Evolutionary conservation across 2,113 vertebrate species (phyloP).

Genomic region (Archilochus colubris): DNA sequence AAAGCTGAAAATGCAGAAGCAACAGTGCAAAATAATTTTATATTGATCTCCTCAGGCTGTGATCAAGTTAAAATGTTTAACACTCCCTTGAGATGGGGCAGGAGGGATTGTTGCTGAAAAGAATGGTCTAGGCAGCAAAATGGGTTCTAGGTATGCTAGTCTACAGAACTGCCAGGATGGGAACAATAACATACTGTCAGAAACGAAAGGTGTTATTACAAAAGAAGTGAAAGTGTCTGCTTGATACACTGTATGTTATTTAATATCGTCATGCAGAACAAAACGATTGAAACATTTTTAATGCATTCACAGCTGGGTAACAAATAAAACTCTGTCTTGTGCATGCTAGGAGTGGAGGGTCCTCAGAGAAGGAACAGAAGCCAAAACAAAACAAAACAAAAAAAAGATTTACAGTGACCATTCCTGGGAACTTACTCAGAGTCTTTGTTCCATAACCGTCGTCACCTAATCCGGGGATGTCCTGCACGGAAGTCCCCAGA

Average conservation of each 20-base stretch:
- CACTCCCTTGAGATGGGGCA: constrained; percentile 63
- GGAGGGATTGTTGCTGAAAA: constrained; percentile 63
- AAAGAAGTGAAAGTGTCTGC: constrained; percentile 69
- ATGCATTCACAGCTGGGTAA: constrained; percentile 83
- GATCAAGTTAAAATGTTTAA: constrained; percentile 25
- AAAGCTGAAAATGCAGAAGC: constrained; percentile 71
- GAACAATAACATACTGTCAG: constrained; percentile 50
- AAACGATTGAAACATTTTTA: constrained; percentile 71
- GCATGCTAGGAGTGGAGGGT: constrained; percentile 83
- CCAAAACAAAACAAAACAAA: constrained; percentile 77
- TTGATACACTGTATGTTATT: constrained; percentile 73
- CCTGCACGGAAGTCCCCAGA: constrained; percentile 93
- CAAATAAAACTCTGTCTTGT: constrained; percentile 82
- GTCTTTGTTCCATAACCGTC: constrained; percentile 99
- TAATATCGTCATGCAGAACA: constrained; percentile 82
- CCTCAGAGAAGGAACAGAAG: constrained; percentile 81
- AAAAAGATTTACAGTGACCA: constrained; percentile 83
- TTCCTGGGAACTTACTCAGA: constrained; percentile 98
- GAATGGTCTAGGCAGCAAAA: constrained; percentile 37
- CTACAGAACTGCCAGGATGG: constrained; percentile 68
- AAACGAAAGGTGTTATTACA: constrained; percentile 74
- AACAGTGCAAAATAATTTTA: constrained; percentile 40
- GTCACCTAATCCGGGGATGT: constrained; percentile 98
- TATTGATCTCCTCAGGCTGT: constrained; percentile 6
- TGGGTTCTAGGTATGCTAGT: constrained; percentile 24